phyloP scores from a whole-genome alignment of 2,888 invertebrate genomes.

The Drosophila algonquin region DNA sequence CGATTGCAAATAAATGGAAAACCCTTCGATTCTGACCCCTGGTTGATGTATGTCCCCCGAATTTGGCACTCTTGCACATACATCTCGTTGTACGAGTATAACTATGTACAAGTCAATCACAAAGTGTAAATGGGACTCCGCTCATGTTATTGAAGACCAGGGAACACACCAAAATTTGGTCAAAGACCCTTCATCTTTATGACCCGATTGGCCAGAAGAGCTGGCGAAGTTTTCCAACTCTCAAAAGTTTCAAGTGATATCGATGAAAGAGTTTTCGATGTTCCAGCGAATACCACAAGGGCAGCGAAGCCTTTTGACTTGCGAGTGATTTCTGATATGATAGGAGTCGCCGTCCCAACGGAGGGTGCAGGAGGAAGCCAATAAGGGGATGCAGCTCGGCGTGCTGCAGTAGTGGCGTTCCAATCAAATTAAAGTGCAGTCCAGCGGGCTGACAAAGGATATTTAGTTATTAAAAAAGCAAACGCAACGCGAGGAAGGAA shows the following conservation, averaged over 20 bases:
- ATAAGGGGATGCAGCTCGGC: constrained; percentile 42
- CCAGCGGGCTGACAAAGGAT: constrained; percentile 63
- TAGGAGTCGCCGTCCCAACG: constrained; percentile 19
- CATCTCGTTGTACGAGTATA: too few relatives aligned
- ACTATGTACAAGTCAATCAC: too few relatives aligned
- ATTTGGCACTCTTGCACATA: too few relatives aligned
- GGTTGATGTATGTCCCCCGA: too few relatives aligned
- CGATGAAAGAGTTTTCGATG: constrained; percentile 21
- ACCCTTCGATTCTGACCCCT: too few relatives aligned
- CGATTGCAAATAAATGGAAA: too few relatives aligned
- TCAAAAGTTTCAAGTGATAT: constrained; percentile 33
- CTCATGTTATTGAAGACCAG: background rate
- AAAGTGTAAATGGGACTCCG: too few relatives aligned
- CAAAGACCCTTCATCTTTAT: background rate
- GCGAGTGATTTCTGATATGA: constrained; percentile 24
- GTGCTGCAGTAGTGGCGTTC: constrained; percentile 61
- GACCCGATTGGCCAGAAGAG: background rate
- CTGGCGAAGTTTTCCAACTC: constrained; percentile 16
- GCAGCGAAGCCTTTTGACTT: constrained; percentile 31
- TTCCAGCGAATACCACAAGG: constrained; percentile 19
- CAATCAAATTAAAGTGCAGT: constrained; percentile 69
- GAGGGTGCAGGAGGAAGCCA: constrained; percentile 31
- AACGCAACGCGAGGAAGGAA: background rate
- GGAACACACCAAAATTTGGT: background rate
- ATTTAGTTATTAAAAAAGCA: constrained; percentile 72